phyloP scores from a whole-genome alignment of 2,113 vertebrate species.

The Glaucomys volans region DNA sequence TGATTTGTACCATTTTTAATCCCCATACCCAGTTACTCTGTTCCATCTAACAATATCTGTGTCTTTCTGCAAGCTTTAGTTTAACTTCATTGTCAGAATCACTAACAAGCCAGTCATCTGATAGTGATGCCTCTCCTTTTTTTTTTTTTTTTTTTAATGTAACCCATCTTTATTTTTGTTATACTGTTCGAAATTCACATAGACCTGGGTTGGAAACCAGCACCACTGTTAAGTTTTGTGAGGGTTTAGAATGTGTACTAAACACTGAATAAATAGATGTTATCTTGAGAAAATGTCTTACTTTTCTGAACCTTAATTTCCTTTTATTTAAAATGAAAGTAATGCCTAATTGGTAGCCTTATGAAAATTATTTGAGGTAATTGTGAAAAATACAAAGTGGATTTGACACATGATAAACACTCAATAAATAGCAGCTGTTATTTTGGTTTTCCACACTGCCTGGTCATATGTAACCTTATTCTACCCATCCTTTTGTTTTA shows the following conservation, averaged over 20 bases:
- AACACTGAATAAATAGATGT: too few relatives aligned
- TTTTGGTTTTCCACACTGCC: not conserved
- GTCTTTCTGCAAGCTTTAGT: not conserved
- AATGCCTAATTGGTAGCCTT: too few relatives aligned
- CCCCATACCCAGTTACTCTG: accelerated
- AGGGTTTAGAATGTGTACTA: not conserved
- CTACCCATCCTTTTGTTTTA: not conserved
- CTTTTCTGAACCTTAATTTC: not conserved
- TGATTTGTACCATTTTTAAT: not conserved
- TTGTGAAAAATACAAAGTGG: not conserved
- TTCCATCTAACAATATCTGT: not conserved
- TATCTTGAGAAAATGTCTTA: not conserved
- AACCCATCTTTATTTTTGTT: not conserved
- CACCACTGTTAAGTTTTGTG: too few relatives aligned
- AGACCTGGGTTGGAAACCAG: not conserved
- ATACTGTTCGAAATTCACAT: not conserved
- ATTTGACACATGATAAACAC: not conserved
- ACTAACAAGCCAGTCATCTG: not conserved
- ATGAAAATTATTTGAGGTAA: not conserved
- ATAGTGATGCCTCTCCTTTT: not conserved
- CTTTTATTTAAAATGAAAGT: not conserved
- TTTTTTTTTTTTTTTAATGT: accelerated
- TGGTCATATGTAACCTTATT: not conserved
- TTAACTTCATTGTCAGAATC: not conserved
- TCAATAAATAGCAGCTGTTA: not conserved